Evolutionary conservation across 53 echinoderm and acorn worm species (phyloP).

Genomic region (Mesocentrotus franciscanus): DNA sequence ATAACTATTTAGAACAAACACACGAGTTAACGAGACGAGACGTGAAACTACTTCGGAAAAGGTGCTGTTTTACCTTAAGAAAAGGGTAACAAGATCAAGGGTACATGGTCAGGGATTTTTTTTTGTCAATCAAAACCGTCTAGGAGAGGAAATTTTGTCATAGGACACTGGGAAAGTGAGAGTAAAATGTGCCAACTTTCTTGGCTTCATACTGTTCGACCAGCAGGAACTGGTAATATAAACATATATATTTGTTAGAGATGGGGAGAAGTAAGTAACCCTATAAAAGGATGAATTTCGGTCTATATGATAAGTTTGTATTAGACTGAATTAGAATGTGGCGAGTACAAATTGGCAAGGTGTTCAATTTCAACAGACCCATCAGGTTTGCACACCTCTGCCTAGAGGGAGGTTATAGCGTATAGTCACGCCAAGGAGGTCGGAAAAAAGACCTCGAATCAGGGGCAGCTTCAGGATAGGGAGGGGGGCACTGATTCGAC

Average conservation of each 20-base stretch:
- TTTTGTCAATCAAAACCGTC: too few relatives aligned
- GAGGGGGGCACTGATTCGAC: too few relatives aligned
- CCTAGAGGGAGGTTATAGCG: not conserved
- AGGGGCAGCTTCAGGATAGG: too few relatives aligned
- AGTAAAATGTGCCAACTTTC: not conserved
- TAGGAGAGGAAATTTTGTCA: not conserved
- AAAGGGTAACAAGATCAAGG: too few relatives aligned
- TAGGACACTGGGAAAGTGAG: constrained; percentile 14
- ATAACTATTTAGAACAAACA: too few relatives aligned
- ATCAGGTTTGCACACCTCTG: not conserved
- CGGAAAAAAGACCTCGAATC: too few relatives aligned
- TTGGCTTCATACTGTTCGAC: not conserved
- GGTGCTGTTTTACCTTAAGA: too few relatives aligned
- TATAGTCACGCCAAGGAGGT: too few relatives aligned
- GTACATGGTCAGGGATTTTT: too few relatives aligned
- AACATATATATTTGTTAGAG: not conserved
- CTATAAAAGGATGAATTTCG: not conserved
- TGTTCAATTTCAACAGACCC: not conserved
- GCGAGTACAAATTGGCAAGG: not conserved
- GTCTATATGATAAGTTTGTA: not conserved
- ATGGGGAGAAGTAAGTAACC: not conserved
- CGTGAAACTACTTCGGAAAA: too few relatives aligned
- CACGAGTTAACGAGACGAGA: too few relatives aligned
- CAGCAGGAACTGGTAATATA: not conserved
- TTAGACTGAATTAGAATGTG: not conserved